Evolutionary conservation across 2,113 vertebrate genomes (phyloP).

Genomic region (Myanophis thanlyinensis): DNA sequence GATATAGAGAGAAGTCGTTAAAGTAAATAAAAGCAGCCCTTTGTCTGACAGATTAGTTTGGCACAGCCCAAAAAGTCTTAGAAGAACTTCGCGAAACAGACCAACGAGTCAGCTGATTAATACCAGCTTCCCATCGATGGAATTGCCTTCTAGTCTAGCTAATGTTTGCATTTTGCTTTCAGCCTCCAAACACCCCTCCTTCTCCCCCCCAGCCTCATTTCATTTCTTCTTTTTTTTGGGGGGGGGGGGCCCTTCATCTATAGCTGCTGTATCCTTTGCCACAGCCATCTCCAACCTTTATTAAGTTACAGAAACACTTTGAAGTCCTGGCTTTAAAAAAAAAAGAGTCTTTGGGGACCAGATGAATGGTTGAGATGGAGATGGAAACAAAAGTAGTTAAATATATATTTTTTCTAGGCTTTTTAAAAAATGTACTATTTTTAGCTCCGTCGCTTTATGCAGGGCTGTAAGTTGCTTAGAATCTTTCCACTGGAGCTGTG

Average conservation of each 20-base stretch:
- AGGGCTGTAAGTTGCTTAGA: background rate
- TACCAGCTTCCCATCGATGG: background rate
- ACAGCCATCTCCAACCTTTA: background rate
- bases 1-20: background rate
- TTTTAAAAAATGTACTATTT: background rate
- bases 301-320: background rate
- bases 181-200: background rate
- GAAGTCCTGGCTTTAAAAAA: background rate
- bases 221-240: background rate
- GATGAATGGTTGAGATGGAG: background rate
- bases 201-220: too few species aligned
- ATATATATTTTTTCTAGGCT: background rate
- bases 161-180: background rate
- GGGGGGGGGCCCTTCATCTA: background rate
- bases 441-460: background rate
- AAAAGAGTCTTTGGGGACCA: background rate
- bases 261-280: background rate
- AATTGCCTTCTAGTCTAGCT: background rate
- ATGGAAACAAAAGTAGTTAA: background rate
- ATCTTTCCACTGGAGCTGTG: background rate
- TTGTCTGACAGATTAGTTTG: background rate
- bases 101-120: background rate
- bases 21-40: background rate
- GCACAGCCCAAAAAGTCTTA: background rate
- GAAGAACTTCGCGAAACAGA: background rate